Base-by-base conservation (phyloP, 1,140 invertebrate species). In the Drosophila sucinea region DNA sequence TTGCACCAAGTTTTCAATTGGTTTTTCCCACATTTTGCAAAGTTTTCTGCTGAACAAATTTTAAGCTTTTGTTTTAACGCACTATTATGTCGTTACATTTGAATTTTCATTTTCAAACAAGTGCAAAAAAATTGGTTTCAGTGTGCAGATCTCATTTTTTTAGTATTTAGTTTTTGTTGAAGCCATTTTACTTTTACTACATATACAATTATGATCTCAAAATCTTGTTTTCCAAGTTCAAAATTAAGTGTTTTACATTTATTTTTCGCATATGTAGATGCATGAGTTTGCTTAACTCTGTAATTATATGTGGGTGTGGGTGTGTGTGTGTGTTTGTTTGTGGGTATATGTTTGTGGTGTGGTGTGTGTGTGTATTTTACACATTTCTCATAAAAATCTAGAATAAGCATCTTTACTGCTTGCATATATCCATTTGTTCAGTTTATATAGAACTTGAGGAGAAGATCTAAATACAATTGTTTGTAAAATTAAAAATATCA, bases 401-500 rank as follows among this genome's bases (percentile, higher is more conserved):
- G 73, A 67, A 71, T 79, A 79, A 79, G 77, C 77, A 64, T 80
- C 67, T 80, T 66, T 75, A 80, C 71, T 79, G 44, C 44, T 51
- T 79, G 56, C 66, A 70, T 78, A 51, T 51, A 8, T 51, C 44
- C 44, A 51, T 27, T 51, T 70, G 56, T 70, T 69, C 66, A 71
- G 54, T 79, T 70, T 69, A 63, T 65, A 64, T 38, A 77, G 74
- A 78, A 68, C 67, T 67, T 69, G 78, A 78, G 79, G 81, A 78
- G 44, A 51, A 51, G 44, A 75, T 75, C 66, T 85, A 81, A 85
- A 81, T 78, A 84, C 78, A 85, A 29, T 60, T 63, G 40, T 68
- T 84, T 75, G 67, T 67, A 80, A 87, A 47, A 89, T 81, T 89
- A 89, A 89, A 89, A 89, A 84, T 89, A 89, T 89, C 84, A 89